Evolutionary conservation across 2,797 vertebrate species (phyloP).

Genomic region (Streptopelia turtur): DNA sequence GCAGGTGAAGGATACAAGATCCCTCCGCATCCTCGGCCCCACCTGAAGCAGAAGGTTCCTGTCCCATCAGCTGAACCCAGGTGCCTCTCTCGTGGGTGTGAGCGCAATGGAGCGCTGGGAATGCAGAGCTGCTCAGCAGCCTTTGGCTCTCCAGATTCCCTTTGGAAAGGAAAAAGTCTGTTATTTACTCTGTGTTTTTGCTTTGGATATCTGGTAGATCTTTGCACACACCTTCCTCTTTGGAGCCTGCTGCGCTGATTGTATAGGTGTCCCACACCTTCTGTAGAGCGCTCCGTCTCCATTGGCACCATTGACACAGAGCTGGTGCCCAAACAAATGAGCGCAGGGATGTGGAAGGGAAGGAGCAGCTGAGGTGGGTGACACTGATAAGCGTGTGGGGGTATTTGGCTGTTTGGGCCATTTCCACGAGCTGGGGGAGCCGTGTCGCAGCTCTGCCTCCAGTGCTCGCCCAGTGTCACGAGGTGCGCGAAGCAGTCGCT

Average conservation of each 20-base stretch:
- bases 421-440: not conserved
- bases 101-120: not conserved
- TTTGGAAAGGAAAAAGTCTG: not conserved
- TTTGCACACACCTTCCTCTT: not conserved
- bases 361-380: not conserved
- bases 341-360: not conserved
- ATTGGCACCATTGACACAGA: not conserved
- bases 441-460: not conserved
- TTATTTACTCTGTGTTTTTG: not conserved
- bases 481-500: not conserved
- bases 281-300: accelerated
- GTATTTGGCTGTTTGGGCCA: not conserved
- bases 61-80: not conserved
- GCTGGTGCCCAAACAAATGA: accelerated
- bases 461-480: not conserved
- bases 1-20: not conserved
- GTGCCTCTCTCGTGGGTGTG: not conserved
- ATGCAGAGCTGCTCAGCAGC: not conserved
- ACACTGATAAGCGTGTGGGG: not conserved
- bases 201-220: not conserved
- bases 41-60: not conserved
- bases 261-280: not conserved
- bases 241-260: not conserved
- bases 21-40: not conserved
- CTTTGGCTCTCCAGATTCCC: not conserved